Conservation (phyloP, 2,888 invertebrate species). For the Protodeltote pygarga region DNA sequence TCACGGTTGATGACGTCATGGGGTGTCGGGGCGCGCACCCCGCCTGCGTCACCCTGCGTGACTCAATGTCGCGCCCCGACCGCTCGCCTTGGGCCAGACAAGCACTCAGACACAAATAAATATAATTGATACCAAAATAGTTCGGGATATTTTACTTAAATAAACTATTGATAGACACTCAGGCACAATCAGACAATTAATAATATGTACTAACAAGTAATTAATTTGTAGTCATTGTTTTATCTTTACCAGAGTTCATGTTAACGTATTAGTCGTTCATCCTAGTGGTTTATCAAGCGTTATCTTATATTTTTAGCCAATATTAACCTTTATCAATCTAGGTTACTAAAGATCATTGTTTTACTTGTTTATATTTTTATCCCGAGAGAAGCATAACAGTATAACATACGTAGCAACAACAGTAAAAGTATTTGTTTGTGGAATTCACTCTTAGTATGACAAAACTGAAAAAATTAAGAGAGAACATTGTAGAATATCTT, state of each 20-base stretch:
- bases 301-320: slow-evolving; percentile 30
- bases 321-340: slow-evolving; percentile 44
- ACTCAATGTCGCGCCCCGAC: slow-evolving; percentile 65
- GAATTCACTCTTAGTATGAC: neutral
- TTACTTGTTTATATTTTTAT: slow-evolving; percentile 16
- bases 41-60: slow-evolving; percentile 67
- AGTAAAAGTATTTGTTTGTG: neutral
- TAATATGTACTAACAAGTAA: no score
- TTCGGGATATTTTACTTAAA: slow-evolving; percentile 27
- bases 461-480: no score
- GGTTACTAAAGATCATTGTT: slow-evolving; percentile 31
- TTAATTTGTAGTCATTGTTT: no score
- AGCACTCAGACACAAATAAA: slow-evolving; percentile 62
- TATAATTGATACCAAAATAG: slow-evolving; percentile 55
- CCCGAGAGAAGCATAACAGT: slow-evolving; percentile 8
- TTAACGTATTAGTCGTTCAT: neutral
- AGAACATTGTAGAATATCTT: no score
- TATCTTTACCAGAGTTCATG: slow-evolving; percentile 20
- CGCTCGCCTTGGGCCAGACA: slow-evolving; percentile 56
- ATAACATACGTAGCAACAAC: neutral
- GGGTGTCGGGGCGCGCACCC: slow-evolving; percentile 70
- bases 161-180: no score
- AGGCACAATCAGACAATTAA: no score
- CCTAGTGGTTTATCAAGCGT: slow-evolving; percentile 9
- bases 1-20: slow-evolving; percentile 72